Base-by-base conservation (phyloP, 2,113 vertebrate species). In the Clupea harengus region DNA sequence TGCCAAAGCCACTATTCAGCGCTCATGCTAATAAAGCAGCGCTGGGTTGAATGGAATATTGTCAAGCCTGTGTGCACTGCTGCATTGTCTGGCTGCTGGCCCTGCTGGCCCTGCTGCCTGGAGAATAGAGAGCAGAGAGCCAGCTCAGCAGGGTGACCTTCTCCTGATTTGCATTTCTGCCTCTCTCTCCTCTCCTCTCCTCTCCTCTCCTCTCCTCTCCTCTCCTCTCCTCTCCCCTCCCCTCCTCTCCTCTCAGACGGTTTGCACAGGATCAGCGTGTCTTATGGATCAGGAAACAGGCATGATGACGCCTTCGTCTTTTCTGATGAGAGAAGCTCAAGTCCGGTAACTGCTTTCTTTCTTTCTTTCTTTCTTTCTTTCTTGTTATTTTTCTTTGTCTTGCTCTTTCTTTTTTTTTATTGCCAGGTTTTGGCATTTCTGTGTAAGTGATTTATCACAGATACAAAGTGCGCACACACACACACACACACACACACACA, bases 301-400 rank as follows among this genome's bases (percentile, higher is more conserved):
- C 95, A 95, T 46, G 96, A 97, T 67, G 97, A 97, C 81, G 86
- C 95, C 6, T 96, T 93, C 85, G 94, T 96, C 91, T 98, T 97
- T 94, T 98, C 97, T 45, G 97, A 98, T 88, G 98, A 99, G 92
- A 97, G 98, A 50, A 98, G 99, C 93, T 95, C 94, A 60, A 96
- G 95, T 89, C 97, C 96, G 96, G 98, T 99, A 91, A 93, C 91
- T 81, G 15, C 25, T 2, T 4, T 6, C 8, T 47, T 6, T 3
- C 45, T 18, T 82, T n/a, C 39, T 85, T 44, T 45, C n/a, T n/a
- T 25, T 18, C n/a, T 20, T 0, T 49, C 67, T 6, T n/a, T 20
- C 83, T n/a, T 18, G 3, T 50, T 13, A 81, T 18, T 28, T 13
- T 9, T 17, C 8, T 39, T 39, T 39, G 39, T 39, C 39, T 39